A percentile compares a stretch with the other conserved stretches of the same genome.
phyloP scores from a whole-genome alignment of 1,140 invertebrate species.

The Oppia nitens region DNA sequence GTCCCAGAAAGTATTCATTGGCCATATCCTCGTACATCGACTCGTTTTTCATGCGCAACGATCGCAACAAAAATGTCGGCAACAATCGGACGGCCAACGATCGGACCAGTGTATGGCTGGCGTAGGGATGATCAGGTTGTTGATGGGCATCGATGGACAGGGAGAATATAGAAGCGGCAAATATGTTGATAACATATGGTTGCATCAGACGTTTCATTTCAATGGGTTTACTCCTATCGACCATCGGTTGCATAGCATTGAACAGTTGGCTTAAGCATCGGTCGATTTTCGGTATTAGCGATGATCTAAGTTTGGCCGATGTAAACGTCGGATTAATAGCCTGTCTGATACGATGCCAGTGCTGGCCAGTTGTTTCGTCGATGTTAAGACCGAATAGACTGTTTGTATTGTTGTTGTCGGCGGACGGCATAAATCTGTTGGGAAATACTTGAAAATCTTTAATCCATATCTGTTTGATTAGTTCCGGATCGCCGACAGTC shows the following conservation, averaged over 20 bases:
- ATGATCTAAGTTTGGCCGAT: constrained; percentile 37
- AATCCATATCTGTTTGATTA: constrained; percentile 24
- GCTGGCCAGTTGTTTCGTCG: not conserved
- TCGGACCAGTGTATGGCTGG: not conserved
- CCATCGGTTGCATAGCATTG: not conserved
- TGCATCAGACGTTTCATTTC: not conserved
- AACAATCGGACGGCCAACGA: too few species aligned
- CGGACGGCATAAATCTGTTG: not conserved
- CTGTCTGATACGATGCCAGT: constrained; percentile 34
- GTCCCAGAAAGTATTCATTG: too few species aligned
- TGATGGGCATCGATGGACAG: not conserved
- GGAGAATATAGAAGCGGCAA: constrained; percentile 10
- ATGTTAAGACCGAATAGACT: not conserved
- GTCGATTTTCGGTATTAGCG: constrained; percentile 30
- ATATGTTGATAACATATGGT: constrained; percentile 11
- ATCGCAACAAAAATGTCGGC: too few species aligned
- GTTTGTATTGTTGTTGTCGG: not conserved
- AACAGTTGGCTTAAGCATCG: not conserved
- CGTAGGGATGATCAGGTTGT: not conserved
- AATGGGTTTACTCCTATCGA: not conserved
- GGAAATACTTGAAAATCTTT: constrained; percentile 25
- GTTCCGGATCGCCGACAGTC: constrained; percentile 24
- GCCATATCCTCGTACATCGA: too few species aligned
- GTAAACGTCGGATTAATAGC: constrained; percentile 39
- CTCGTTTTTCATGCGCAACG: too few species aligned